A percentile compares a stretch with the other conserved stretches of the same genome.
Evolutionary conservation across 2,113 vertebrate species (phyloP).

Genomic region (Reinhardtius hippoglossoides): DNA sequence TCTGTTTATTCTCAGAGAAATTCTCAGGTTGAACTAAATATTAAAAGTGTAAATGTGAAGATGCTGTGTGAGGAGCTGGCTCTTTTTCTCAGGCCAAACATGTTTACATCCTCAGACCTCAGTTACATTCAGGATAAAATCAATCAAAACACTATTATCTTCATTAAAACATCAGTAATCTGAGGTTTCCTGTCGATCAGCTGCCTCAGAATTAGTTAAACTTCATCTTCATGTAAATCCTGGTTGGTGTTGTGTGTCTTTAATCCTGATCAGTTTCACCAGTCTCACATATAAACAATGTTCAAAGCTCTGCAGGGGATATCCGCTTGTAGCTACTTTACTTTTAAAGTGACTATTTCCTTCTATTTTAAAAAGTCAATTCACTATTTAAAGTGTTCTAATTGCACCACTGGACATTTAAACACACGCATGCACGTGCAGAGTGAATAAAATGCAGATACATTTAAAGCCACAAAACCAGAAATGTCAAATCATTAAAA

Average conservation of each 20-base stretch:
- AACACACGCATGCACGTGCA: conserved; percentile 1
- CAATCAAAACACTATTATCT: background rate
- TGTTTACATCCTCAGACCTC: background rate
- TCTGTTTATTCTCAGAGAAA: conserved; percentile 13
- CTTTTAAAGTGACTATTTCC: background rate
- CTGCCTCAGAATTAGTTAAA: conserved; percentile 3
- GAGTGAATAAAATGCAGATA: background rate
- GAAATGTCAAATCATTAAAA: background rate
- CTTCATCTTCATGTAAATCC: background rate
- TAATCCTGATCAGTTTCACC: background rate
- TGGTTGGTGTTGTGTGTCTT: background rate
- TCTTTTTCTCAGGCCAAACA: background rate
- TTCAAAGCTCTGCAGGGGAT: background rate
- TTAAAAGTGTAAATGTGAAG: background rate
- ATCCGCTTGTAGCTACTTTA: background rate
- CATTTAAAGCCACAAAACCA: background rate
- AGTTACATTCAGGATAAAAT: background rate
- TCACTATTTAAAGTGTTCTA: background rate
- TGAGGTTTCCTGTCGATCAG: background rate
- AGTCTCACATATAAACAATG: background rate
- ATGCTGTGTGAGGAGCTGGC: background rate
- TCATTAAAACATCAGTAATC: background rate
- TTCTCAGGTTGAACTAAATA: background rate
- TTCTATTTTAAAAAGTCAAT: background rate
- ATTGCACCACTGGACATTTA: background rate